Conservation (phyloP, 1,140 invertebrate genomes). For the Pogonomyrmex barbatus region DNA sequence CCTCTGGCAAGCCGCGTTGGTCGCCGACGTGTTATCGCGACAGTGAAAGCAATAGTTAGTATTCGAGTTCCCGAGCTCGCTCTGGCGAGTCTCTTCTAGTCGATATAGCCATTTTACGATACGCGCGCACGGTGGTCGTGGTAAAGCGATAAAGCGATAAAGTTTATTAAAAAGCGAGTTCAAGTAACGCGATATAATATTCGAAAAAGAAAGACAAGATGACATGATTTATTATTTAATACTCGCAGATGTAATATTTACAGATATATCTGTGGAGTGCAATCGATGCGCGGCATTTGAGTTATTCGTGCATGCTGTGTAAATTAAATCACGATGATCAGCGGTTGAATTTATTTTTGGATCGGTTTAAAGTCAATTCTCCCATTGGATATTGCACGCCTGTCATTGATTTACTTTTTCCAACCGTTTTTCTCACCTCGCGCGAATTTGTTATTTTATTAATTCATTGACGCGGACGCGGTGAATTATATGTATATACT, state of each 20-base stretch:
- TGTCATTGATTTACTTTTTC: neutral
- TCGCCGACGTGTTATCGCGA: conserved; percentile 26
- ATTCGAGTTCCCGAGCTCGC: conserved; percentile 2
- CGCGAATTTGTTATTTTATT: conserved; percentile 14
- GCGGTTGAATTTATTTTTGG: neutral
- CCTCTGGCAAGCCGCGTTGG: neutral
- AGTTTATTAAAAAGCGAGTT: neutral
- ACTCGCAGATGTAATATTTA: neutral
- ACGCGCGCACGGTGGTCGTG: neutral
- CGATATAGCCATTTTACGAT: neutral
- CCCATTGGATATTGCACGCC: neutral
- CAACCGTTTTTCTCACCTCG: neutral
- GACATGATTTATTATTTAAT: neutral
- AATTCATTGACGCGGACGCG: neutral
- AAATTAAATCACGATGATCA: neutral
- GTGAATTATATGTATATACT: neutral
- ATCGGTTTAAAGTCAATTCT: conserved; percentile 1
- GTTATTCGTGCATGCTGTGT: neutral
- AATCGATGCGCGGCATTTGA: neutral
- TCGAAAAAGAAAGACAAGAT: neutral
- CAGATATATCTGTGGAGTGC: neutral
- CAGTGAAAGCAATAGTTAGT: conserved; percentile 17
- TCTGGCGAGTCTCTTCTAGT: neutral
- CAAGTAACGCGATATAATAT: neutral
- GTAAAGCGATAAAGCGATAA: no score